These are phyloP conservation scores for Speoplatyrhinus poulsoni DNA, from an alignment of 2,113 vertebrate genomes.

Conservation along the genomic window DNA sequence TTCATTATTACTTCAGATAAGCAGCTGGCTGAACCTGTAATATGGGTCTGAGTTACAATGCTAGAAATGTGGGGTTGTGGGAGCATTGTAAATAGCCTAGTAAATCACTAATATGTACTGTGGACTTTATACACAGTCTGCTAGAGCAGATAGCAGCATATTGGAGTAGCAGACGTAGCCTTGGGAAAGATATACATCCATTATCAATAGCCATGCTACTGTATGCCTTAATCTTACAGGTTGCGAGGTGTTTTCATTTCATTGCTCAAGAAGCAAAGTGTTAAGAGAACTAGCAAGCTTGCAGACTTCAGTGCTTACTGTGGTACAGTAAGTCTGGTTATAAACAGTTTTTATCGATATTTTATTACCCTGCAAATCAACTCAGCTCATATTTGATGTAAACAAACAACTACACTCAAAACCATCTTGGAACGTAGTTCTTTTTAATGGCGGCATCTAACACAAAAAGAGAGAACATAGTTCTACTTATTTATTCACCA, in stretches of 20 bases:
- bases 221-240: conserved; percentile 50
- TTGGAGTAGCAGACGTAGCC: conserved; percentile 58
- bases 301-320: too few species aligned
- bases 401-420: too few species aligned
- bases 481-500: too few species aligned
- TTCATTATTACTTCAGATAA: conserved; percentile 60
- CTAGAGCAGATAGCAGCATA: conserved; percentile 53
- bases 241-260: conserved; percentile 29
- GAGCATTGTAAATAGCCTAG: conserved; percentile 63
- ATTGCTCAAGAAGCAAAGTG: conserved; percentile 25
- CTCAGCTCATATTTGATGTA: too few species aligned
- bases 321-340: not conserved
- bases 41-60: conserved; percentile 60
- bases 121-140: conserved; percentile 54
- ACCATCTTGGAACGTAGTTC: too few species aligned
- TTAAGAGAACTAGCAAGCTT: not conserved
- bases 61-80: conserved; percentile 38
- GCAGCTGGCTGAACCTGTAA: conserved; percentile 54
- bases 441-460: too few species aligned
- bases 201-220: conserved; percentile 53
- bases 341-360: not conserved
- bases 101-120: conserved; percentile 70
- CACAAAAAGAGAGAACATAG: too few species aligned
- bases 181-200: conserved; percentile 58
- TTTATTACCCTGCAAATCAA: too few species aligned